Base-by-base conservation (phyloP, 2,113 vertebrate genomes). In the Trochalopteron elliotii region DNA sequence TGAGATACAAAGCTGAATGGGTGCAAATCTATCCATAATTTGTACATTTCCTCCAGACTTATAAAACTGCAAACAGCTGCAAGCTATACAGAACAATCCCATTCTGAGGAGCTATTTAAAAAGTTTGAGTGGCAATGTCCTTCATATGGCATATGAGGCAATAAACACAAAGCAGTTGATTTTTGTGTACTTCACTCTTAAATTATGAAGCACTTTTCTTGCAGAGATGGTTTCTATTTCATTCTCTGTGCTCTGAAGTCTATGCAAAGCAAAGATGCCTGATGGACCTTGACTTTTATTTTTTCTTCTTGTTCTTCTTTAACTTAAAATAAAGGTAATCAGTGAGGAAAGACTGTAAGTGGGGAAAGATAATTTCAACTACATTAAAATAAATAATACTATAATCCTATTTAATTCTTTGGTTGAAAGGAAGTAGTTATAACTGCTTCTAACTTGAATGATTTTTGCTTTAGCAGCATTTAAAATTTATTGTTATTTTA, bases 51-150 rank as follows among this genome's bases (percentile, higher is more conserved):
- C 87, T 91, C 37, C 70, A 75, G 53, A 64, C 28, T 64, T 82
- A 75, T 35, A 61, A 87, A 95, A 89, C 68, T 68, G 30, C 45
- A 63, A 76, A 82, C 77, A 93, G 87, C 74, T 96, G 77, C 87
- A 76, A 94, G 49, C 57, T 44, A 55, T 71, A 89, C 40, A 75
- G 74, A 92, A 79, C 28, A 89, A 86, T 60, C 15, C 40, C 31
- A 35, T 90, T 92, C 75, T 90, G 60, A 91, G 91, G 53, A 89
- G 61, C 86, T 92, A 56, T 94, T 93, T 93, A 16, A 94, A 85
- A 97, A 78, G 53, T 91, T 49, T 68, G 60, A 86, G 77, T 89
- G 74, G 64, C 89, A 93, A 71, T 39, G 82, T 57, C 30, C 81
- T 93, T 90, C 55, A 14, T 57, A 64, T 45, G 33, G 47, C 61